Conservation (phyloP, 2,888 invertebrate genomes). For the Parnassius apollo region DNA sequence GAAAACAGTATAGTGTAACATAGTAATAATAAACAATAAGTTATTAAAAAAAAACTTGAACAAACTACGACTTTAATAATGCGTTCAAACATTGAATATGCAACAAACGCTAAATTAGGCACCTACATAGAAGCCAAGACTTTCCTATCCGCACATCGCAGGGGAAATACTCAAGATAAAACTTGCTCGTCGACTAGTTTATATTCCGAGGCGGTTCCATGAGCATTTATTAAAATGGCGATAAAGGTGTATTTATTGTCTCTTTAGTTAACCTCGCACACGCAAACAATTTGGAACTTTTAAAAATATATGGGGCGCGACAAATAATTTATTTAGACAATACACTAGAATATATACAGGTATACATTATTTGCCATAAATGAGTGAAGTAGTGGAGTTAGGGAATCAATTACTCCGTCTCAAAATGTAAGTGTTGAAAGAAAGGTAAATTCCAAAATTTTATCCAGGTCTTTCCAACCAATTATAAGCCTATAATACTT, state of each 20-base stretch:
- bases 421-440: too few species aligned
- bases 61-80: too few species aligned
- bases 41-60: too few species aligned
- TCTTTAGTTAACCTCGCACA: conserved; percentile 51
- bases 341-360: neutral
- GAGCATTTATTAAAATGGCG: conserved; percentile 77
- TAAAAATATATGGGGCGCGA: conserved; percentile 57
- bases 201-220: conserved; percentile 59
- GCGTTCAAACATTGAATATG: conserved; percentile 12
- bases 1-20: too few species aligned
- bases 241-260: conserved; percentile 77
- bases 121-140: conserved; percentile 15
- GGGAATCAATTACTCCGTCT: too few species aligned
- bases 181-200: conserved; percentile 37
- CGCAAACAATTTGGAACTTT: conserved; percentile 56
- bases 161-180: conserved; percentile 29
- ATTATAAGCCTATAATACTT: too few species aligned
- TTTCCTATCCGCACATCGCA: conserved; percentile 41
- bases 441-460: too few species aligned
- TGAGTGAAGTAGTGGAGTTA: too few species aligned
- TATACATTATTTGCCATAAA: too few species aligned
- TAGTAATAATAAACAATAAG: too few species aligned
- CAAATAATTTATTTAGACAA: conserved; percentile 29
- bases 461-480: too few species aligned
- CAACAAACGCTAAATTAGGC: conserved; percentile 19